Base-by-base conservation (phyloP, 2,888 invertebrate species). In the Monochamus alternatus region DNA sequence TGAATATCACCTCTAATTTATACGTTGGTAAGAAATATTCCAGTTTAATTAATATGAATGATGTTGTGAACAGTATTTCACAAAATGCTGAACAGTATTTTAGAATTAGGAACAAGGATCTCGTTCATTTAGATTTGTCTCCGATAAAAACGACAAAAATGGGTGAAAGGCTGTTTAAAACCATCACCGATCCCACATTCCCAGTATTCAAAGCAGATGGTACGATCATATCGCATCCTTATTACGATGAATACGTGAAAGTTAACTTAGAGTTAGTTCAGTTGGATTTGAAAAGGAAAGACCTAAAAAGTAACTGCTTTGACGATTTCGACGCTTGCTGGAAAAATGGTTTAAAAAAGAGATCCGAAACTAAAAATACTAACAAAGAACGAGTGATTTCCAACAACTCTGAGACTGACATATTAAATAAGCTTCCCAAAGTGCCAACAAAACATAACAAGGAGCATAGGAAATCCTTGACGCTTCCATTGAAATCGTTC, bases 141-240 rank as follows among this genome's bases (percentile, higher is more conserved):
- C 85, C 76, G 85, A 5, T n/a, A 14, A 55, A 14, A 14, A 89
- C 0, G 87, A 89, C 78, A 82, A 84, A 5, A 74, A 80, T 52
- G 68, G 71, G 73, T 51, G 22, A 55, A 5, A 77, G 64, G 63
- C 73, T 69, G 59, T 76, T 71, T 64, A 92, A 93, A 85, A 95
- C 95, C 0, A 95, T 96, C 71, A 92, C 94, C 62, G 96, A 96
- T 88, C 96, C 96, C 1, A 91, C 91, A 76, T 95, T 93, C 90
- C 96, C 96, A 0, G 92, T 95, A 31, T 95, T 95, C 82, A 93
- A 93, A 84, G 91, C 91, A 75, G 94, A 95, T 80, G 95, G 95
- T 0, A 91, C 93, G 65, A 93, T 94, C 5, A 93, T 94, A 74
- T 95, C 96, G 12, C 47, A 55, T 9, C 58, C 66, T 12, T 79